Percentiles rank a stretch among this genome's conserved stretches.
These are phyloP conservation scores for Stenopsyche tienmushanensis DNA, from an alignment of 1,140 invertebrate species.

Conservation along the genomic window DNA sequence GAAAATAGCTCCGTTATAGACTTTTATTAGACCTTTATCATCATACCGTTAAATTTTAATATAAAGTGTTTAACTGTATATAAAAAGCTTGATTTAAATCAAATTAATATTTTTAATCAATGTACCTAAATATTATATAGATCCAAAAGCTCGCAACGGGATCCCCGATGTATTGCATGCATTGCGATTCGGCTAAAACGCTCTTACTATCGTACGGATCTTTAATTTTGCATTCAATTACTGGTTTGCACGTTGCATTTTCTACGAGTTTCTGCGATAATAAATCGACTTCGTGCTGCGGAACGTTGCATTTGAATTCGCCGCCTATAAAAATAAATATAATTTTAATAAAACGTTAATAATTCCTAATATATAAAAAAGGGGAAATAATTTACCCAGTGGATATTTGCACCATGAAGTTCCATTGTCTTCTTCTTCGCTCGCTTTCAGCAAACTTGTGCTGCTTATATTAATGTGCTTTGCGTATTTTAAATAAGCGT, in stretches of 20 bases:
- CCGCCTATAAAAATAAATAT: constrained; percentile 48
- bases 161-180: constrained; percentile 61
- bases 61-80: no score
- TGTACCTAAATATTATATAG: constrained; percentile 63
- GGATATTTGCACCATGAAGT: constrained; percentile 61
- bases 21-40: no score
- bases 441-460: constrained; percentile 46
- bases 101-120: no score
- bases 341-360: neutral
- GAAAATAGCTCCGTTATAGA: no score
- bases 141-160: constrained; percentile 67
- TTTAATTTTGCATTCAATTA: constrained; percentile 66
- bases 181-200: constrained; percentile 65
- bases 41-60: no score
- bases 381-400: constrained; percentile 45
- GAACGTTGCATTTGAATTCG: constrained; percentile 60
- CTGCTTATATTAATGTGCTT: constrained; percentile 50
- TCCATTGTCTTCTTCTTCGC: constrained; percentile 39
- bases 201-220: constrained; percentile 66
- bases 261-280: constrained; percentile 46
- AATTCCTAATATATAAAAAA: neutral
- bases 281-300: constrained; percentile 45
- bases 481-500: constrained; percentile 58
- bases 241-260: constrained; percentile 56
- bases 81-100: no score